These are phyloP conservation scores for Eudasyphora cyanicolor DNA, from an alignment of 2,888 invertebrate genomes.

Conservation along the genomic window DNA sequence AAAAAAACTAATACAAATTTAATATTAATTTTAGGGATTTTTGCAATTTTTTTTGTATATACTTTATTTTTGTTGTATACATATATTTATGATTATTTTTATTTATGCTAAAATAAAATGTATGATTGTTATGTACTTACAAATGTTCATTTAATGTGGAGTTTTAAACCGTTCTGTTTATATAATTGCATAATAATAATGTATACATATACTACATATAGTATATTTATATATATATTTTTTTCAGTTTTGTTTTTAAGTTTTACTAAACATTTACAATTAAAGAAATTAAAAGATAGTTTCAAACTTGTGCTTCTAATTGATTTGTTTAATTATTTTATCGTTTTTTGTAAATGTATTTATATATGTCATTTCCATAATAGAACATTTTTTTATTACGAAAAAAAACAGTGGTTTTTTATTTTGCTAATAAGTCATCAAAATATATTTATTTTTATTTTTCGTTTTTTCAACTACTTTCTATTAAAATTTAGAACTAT, in stretches of 20 bases:
- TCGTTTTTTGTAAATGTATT: neutral
- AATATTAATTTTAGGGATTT: constrained; percentile 2
- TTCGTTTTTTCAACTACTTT: neutral
- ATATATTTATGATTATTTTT: neutral
- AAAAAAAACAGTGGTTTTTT: too few species aligned
- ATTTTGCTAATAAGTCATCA: neutral
- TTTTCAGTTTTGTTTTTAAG: neutral
- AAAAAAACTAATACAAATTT: constrained; percentile 9
- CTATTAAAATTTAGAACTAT: neutral
- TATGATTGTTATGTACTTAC: neutral
- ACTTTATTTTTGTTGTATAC: neutral
- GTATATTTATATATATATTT: neutral
- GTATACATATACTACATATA: too few species aligned
- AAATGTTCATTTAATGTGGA: neutral
- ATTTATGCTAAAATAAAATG: neutral
- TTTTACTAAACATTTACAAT: neutral
- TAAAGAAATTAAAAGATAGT: neutral
- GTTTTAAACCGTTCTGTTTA: neutral
- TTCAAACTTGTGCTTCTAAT: too few species aligned
- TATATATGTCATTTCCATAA: too few species aligned
- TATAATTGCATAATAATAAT: too few species aligned
- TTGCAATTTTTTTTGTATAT: constrained; percentile 3
- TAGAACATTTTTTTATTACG: constrained; percentile 1
- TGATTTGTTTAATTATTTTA: too few species aligned
- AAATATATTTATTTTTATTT: neutral